phyloP scores from a whole-genome alignment of 2,888 invertebrate species.

The Sympetrum striolatum region DNA sequence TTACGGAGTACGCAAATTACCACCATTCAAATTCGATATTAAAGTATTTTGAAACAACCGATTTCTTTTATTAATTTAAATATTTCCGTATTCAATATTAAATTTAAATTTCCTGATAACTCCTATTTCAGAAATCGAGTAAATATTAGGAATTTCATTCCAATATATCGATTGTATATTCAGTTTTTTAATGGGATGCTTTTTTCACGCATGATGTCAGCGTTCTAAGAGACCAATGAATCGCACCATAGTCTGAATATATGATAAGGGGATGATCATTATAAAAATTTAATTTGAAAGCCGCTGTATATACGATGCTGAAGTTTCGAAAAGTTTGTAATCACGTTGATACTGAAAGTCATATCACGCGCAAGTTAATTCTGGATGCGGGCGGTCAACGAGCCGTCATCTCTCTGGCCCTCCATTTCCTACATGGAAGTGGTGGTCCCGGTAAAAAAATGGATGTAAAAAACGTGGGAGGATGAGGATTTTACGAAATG shows the following conservation, averaged over 20 bases:
- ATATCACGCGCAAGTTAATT: constrained; percentile 30
- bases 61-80: constrained; percentile 32
- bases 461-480: constrained; percentile 44
- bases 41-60: constrained; percentile 35
- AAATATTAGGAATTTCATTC: not conserved
- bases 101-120: not conserved
- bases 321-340: constrained; percentile 11
- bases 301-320: not conserved
- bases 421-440: constrained; percentile 43
- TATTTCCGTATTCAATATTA: not conserved
- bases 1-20: constrained; percentile 44
- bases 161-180: constrained; percentile 41
- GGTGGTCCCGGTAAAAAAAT: constrained; percentile 40
- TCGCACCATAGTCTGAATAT: constrained; percentile 7
- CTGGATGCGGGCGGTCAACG: not conserved
- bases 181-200: constrained; percentile 42
- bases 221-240: constrained; percentile 42
- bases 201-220: constrained; percentile 44
- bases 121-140: not conserved
- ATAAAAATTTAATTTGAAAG: not conserved
- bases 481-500: not conserved
- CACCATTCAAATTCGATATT: constrained; percentile 43
- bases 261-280: not conserved
- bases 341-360: not conserved
- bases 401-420: constrained; percentile 29